Base-by-base conservation (phyloP, 2,888 invertebrate species). In the Coleophora flavipennella region DNA sequence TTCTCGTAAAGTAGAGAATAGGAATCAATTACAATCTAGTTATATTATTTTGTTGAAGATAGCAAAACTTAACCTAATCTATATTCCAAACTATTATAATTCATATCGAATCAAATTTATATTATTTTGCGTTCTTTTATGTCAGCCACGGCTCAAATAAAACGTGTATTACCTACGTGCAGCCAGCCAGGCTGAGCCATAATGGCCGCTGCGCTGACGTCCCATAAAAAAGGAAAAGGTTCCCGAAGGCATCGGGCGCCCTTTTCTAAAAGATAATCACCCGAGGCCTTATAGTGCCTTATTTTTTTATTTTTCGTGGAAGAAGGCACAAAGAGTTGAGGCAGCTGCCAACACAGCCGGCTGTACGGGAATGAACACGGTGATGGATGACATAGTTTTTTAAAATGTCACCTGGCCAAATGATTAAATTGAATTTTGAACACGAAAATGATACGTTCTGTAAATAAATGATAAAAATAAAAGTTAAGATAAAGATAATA, bases 251-350 rank as follows among this genome's bases (percentile, higher is more conserved):
- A 58, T 51, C 59, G 55, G 68, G 66, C 66, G 62, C 71, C 33
- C 69, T 72, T 72, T 75, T 71, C 71, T 69, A 69, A 72, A 79
- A 75, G 70, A 75, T 77, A 77, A 78, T 78, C 71, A 70, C 53
- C 62, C 48, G 57, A 53, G 61, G 63, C 59, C 48, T 62, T 56
- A 49, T 49, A 7, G 8, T 26, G 27, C 11, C 13, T 51, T 57
- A 67, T 71, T 74, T 72, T 65, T 67, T 67, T 57, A 48, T 44
- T 59, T 67, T 72, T 65, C 71, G 53, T 67, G 56, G 71, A 71
- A 70, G 64, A 53, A 58, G 58, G 57, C 49, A 78, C 75, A 80
- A 74, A 74, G 77, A 69, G 66, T 63, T 67, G 56, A 59, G 56
- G 57, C 80, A 81, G 80, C 76, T 81, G 83, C 62, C 55, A 46